Percentiles rank a stretch among this genome's conserved stretches.
phyloP scores from a whole-genome alignment of 1,140 invertebrate genomes.

The Charaxes varanes region DNA sequence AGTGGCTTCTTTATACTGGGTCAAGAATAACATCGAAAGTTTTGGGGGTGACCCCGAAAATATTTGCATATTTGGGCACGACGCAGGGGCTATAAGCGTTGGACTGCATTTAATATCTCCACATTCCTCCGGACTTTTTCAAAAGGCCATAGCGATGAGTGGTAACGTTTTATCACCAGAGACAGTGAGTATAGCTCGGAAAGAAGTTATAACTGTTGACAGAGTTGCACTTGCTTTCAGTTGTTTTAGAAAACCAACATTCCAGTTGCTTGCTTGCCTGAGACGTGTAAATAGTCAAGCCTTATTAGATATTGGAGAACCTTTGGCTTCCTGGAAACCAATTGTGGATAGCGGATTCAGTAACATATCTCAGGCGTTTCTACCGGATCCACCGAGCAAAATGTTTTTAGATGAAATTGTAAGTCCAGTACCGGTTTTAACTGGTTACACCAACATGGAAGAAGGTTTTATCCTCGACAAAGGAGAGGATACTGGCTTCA shows the following conservation, averaged over 20 bases:
- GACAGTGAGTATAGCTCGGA: constrained; percentile 72
- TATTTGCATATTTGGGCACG: constrained; percentile 92
- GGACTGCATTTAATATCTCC: constrained; percentile 74
- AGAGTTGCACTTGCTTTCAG: constrained; percentile 79
- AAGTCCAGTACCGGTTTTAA: constrained; percentile 80
- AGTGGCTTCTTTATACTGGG: constrained; percentile 89
- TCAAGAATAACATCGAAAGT: constrained; percentile 87
- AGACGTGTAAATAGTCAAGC: constrained; percentile 75
- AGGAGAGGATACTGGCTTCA: constrained; percentile 72
- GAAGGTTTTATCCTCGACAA: constrained; percentile 78
- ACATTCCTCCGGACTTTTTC: constrained; percentile 60
- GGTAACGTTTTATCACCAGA: constrained; percentile 79
- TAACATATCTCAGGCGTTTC: constrained; percentile 78
- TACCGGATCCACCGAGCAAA: constrained; percentile 78
- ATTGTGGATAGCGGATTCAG: constrained; percentile 82
- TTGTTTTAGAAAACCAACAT: constrained; percentile 78
- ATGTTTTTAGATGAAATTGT: constrained; percentile 76
- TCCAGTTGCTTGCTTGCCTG: constrained; percentile 80
- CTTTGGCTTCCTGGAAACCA: constrained; percentile 83
- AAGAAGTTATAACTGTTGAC: constrained; percentile 73
- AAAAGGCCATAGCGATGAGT: constrained; percentile 78
- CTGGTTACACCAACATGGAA: constrained; percentile 86
- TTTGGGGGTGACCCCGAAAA: constrained; percentile 91
- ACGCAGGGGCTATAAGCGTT: constrained; percentile 84
- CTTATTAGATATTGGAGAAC: constrained; percentile 77